Evolutionary conservation across 2,888 invertebrate species (phyloP).

Genomic region (Zygogramma bicolorata): DNA sequence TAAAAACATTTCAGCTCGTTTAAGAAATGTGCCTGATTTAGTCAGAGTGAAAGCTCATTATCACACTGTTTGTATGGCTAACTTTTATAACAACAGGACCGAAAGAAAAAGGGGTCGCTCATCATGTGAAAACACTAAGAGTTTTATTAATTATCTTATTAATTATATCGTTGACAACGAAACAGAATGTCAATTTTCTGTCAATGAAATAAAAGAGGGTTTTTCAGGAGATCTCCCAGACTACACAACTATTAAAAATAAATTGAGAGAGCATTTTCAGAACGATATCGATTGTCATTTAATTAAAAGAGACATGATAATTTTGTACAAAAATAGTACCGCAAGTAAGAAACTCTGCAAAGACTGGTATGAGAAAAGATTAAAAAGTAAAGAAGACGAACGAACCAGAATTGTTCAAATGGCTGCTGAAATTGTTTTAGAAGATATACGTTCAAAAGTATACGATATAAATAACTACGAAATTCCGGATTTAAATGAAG

Average conservation of each 20-base stretch:
- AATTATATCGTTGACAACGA: too few species aligned
- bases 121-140: conserved; percentile 49
- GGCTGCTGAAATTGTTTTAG: too few species aligned
- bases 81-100: conserved; percentile 44
- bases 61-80: conserved; percentile 51
- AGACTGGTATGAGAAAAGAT: conserved; percentile 53
- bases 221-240: too few species aligned
- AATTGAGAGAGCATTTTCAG: conserved; percentile 52
- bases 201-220: too few species aligned
- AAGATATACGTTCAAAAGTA: conserved; percentile 47
- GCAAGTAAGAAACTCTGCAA: conserved; percentile 33
- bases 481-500: conserved; percentile 46
- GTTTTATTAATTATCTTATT: conserved; percentile 49
- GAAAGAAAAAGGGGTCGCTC: conserved; percentile 49
- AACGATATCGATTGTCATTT: conserved; percentile 50
- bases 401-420: too few species aligned
- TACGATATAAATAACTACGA: conserved; percentile 50
- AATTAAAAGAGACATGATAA: conserved; percentile 49
- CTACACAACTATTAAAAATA: too few species aligned
- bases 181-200: too few species aligned
- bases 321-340: conserved; percentile 52
- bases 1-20: conserved; percentile 47
- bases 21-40: conserved; percentile 47
- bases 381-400: conserved; percentile 46
- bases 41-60: conserved; percentile 48